These are phyloP conservation scores for cat (Felis catus) DNA, from an alignment of 2,113 vertebrate genomes.

Conservation along the genomic window DNA sequence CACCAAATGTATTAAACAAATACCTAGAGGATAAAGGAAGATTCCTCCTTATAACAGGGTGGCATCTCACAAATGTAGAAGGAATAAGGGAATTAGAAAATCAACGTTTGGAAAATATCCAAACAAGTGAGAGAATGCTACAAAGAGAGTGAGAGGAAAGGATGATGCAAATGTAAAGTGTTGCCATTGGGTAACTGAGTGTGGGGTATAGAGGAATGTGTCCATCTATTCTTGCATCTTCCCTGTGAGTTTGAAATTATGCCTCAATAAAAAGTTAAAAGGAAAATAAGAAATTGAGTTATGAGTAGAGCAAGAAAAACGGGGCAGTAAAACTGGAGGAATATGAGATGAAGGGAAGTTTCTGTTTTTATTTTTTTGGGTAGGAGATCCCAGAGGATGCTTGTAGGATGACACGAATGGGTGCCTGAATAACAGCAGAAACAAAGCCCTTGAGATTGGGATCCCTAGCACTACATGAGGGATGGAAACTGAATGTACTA, in stretches of 20 bases:
- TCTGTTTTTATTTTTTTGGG: background rate
- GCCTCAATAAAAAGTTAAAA: background rate
- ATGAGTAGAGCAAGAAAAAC: background rate
- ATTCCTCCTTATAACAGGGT: background rate
- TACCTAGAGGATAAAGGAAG: background rate
- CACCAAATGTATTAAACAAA: background rate
- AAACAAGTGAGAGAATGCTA: background rate
- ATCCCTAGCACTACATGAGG: background rate
- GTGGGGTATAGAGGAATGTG: background rate
- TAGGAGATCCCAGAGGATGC: background rate
- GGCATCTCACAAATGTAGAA: background rate
- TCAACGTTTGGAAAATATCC: background rate
- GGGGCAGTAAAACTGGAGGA: background rate
- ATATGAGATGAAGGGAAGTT: background rate
- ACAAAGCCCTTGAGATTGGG: background rate
- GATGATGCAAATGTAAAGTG: background rate
- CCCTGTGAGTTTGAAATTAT: background rate
- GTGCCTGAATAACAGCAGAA: slow-evolving; percentile 52
- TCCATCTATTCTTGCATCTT: background rate
- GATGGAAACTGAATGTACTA: background rate
- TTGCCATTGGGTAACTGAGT: background rate
- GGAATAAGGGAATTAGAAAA: background rate
- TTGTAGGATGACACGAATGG: background rate
- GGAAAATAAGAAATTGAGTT: background rate
- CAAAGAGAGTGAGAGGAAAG: background rate